Evolutionary conservation across 2,888 invertebrate species (phyloP), one percentile per base, ranked within the genome.

Genomic region (Tridacna gigas): DNA sequence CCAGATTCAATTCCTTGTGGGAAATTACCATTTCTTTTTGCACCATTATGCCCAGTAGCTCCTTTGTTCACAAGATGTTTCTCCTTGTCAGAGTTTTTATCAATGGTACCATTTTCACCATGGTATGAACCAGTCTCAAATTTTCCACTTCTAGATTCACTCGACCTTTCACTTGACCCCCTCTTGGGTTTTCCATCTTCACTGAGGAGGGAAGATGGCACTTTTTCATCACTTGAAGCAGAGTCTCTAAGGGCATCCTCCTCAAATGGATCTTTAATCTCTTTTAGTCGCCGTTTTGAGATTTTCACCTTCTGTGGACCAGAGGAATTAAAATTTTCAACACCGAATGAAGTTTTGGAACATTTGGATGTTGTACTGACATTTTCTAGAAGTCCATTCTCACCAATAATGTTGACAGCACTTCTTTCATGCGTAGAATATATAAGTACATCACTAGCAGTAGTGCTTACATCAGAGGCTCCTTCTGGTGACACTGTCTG

Each of bases 231-330:
- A 76, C 86, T 83, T 61, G 79, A 80, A n/a, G 81, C 80, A 67
- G 86, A 88, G 18, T 77, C 80, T 66, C 87, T 79, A n/a, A 88
- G 86, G 69, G 86, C 89, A 47, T 75, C 69, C 7, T 80, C 82
- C 22, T 88, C 89, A 81, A 84, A 86, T 11, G 92, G 92, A 25
- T 91, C 90, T 48, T 89, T 87, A 15, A 93, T 92, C 80, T 93
- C 92, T 75, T 89, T 81, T 74, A 93, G 80, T 61, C 89, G 88
- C 79, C 91, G 91, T 51, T 90, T 89, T 0, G 92, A 91, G 37
- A 92, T 89, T 81, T 92, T 92, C 5, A 92, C 90, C 73, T 89
- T 92, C 37, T 90, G 89, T 11, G 90, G 90, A 56, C 89, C 90
- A 45, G 89, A 87, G 18, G 85, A 89, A 76, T 92, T 91, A 28